Conservation (phyloP, 1,140 invertebrate species). For the Meloidogyne exigua region DNA sequence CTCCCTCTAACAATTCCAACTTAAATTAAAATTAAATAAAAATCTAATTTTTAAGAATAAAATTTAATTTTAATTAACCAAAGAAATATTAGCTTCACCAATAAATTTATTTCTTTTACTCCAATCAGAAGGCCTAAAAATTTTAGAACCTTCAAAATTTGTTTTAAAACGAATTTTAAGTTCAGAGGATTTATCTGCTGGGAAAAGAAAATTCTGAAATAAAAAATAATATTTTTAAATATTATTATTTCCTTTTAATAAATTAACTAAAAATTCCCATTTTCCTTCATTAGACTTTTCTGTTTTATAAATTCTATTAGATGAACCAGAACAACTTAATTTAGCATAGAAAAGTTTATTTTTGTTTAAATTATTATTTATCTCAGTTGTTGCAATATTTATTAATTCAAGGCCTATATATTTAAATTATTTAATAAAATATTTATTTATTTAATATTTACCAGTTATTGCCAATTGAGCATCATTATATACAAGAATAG, state of each 20-base stretch:
- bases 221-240: neutral
- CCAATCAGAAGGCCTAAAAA: conserved; percentile 21
- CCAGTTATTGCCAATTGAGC: conserved; percentile 37
- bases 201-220: conserved; percentile 40
- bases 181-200: conserved; percentile 43
- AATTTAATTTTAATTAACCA: conserved; percentile 24
- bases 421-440: neutral
- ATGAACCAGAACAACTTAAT: conserved; percentile 22
- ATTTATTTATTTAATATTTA: too few species aligned
- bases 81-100: conserved; percentile 45
- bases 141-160: neutral
- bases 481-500: conserved; percentile 54
- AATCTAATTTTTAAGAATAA: neutral
- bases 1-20: neutral
- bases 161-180: conserved; percentile 52
- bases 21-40: neutral
- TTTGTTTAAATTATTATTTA: neutral
- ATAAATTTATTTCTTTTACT: conserved; percentile 30
- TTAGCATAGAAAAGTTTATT: conserved; percentile 36
- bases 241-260: too few species aligned
- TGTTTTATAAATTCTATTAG: conserved; percentile 31
- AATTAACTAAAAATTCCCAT: conserved; percentile 43
- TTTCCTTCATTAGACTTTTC: conserved; percentile 14
- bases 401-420: neutral
- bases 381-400: conserved; percentile 18